These are phyloP conservation scores for Onychomys leucogaster DNA, from an alignment of 2,797 vertebrate genomes.

Conservation along the genomic window DNA sequence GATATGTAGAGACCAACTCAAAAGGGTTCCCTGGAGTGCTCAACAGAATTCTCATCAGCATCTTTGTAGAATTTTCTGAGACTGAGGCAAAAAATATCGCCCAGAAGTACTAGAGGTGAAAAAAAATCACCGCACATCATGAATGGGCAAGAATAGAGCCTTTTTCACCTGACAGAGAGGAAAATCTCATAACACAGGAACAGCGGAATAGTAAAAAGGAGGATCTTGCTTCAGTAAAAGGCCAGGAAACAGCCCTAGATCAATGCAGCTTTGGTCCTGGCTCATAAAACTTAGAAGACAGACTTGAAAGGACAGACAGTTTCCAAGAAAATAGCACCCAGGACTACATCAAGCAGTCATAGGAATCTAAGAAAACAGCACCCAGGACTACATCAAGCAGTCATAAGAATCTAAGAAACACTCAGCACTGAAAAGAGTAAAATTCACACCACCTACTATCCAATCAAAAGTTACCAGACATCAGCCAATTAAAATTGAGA, in stretches of 20 bases:
- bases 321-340: not conserved
- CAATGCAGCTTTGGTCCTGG: not conserved
- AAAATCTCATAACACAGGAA: constrained; percentile 2
- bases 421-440: not conserved
- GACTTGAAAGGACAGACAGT: not conserved
- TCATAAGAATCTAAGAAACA: constrained; percentile 5
- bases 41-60: not conserved
- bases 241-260: not conserved
- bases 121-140: not conserved
- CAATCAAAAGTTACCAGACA: constrained; percentile 2
- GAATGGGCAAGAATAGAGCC: not conserved
- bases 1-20: not conserved
- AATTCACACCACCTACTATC: not conserved
- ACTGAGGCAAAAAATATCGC: not conserved
- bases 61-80: not conserved
- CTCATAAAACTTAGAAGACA: constrained; percentile 36
- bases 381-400: not conserved
- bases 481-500: not conserved
- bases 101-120: not conserved
- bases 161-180: not conserved
- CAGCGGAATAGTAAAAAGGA: not conserved
- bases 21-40: not conserved
- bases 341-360: constrained; percentile 1
- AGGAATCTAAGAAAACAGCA: not conserved
- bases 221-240: not conserved